These are phyloP conservation scores for Serilophus lunatus DNA, from an alignment of 2,113 vertebrate genomes.

Conservation along the genomic window DNA sequence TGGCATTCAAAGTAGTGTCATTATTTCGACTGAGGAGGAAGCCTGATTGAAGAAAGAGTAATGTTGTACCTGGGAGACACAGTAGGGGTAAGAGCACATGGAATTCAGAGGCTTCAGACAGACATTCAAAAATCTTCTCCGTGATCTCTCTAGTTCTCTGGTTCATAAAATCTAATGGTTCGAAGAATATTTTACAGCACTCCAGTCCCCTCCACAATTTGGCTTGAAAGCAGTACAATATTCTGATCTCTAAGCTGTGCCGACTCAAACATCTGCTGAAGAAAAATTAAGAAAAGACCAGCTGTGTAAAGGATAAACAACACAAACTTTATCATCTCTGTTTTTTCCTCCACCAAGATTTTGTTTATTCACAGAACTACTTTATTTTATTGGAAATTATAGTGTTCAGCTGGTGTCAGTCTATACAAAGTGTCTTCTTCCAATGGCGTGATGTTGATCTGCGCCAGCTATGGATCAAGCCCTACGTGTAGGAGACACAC, in stretches of 20 bases:
- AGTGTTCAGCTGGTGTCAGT: conserved; percentile 21
- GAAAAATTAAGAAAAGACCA: conserved; percentile 29
- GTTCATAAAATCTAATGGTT: background rate
- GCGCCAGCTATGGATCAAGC: background rate
- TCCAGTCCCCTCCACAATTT: background rate
- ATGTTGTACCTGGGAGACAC: background rate
- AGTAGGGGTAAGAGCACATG: fast-evolving
- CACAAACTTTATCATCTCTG: background rate
- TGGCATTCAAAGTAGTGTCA: background rate
- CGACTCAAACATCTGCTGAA: background rate
- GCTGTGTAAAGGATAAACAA: conserved; percentile 39
- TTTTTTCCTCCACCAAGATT: conserved; percentile 30
- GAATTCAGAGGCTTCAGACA: background rate
- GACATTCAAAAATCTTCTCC: background rate
- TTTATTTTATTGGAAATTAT: conserved; percentile 32
- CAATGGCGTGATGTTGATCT: background rate
- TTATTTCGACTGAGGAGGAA: background rate
- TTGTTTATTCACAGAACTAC: conserved; percentile 44
- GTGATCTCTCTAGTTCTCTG: background rate
- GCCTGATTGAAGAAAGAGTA: background rate
- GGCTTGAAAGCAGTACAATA: background rate
- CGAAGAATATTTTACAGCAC: background rate
- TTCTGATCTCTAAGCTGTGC: background rate
- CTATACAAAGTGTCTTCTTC: background rate
- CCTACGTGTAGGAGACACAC: background rate